phyloP scores from a whole-genome alignment of 92 coral and sea anemone genomes.

The Porites divaricata region DNA sequence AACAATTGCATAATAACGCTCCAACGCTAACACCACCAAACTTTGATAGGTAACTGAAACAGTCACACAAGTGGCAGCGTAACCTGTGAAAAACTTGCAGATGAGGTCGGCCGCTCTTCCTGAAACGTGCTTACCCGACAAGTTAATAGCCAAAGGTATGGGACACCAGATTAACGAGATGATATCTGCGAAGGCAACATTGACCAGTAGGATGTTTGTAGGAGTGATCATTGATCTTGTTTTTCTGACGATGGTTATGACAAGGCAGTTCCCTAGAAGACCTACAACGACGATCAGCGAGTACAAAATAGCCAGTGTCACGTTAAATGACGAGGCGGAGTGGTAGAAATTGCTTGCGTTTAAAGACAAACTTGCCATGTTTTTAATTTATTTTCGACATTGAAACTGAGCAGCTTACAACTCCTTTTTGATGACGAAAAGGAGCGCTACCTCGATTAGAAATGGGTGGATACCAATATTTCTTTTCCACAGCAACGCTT shows the following conservation, averaged over 20 bases:
- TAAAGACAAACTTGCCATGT: slow-evolving; percentile 20
- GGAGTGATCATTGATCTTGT: slow-evolving; percentile 32
- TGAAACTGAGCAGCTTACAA: background rate
- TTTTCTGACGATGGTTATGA: slow-evolving; percentile 24
- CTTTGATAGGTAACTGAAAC: slow-evolving; percentile 34
- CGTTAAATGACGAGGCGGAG: slow-evolving; percentile 21
- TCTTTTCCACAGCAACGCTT: no score
- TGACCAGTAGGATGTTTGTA: slow-evolving; percentile 29
- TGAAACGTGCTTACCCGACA: slow-evolving; percentile 12
- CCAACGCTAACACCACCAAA: slow-evolving; percentile 42
- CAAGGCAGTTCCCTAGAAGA: slow-evolving; percentile 26
- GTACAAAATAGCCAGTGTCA: slow-evolving; percentile 22
- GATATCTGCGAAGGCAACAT: slow-evolving; percentile 37
- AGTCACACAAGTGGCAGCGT: slow-evolving; percentile 39
- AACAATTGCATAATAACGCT: slow-evolving; percentile 42
- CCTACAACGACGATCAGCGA: slow-evolving; percentile 16
- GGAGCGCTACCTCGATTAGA: no score
- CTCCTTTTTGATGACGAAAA: no score
- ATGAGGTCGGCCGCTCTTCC: slow-evolving; percentile 18
- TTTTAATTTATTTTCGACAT: background rate
- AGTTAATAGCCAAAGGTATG: slow-evolving; percentile 27
- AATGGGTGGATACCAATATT: no score
- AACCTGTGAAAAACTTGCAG: slow-evolving; percentile 44
- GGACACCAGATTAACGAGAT: slow-evolving; percentile 40
- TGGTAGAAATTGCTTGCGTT: slow-evolving; percentile 9